These are phyloP conservation scores for Pelodytes ibericus DNA, from an alignment of 2,797 vertebrate genomes.

Conservation along the genomic window DNA sequence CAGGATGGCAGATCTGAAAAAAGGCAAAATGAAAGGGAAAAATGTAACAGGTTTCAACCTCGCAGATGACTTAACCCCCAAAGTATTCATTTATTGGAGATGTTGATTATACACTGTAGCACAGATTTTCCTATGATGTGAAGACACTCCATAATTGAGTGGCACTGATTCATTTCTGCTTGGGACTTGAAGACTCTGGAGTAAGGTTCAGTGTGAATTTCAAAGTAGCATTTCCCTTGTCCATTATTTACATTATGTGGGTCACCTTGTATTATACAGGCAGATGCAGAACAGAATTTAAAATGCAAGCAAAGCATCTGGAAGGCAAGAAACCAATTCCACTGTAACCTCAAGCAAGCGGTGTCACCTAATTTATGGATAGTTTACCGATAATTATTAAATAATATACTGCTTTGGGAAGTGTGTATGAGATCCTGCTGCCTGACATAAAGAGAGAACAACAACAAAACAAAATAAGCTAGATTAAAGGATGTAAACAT, in stretches of 20 bases:
- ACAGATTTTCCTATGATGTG: background rate
- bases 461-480: background rate
- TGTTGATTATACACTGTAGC: background rate
- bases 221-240: background rate
- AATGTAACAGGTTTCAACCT: too few species aligned
- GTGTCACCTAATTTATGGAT: slow-evolving; percentile 25
- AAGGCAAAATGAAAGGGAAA: background rate
- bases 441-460: background rate
- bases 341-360: slow-evolving; percentile 1
- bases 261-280: slow-evolving; percentile 38
- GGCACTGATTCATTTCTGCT: background rate
- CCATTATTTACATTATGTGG: slow-evolving; percentile 17
- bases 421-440: background rate
- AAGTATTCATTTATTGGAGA: background rate
- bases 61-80: background rate
- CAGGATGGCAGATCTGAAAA: background rate
- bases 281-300: slow-evolving; percentile 17
- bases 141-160: background rate
- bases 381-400: slow-evolving; percentile 19
- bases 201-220: background rate
- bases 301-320: slow-evolving; percentile 24
- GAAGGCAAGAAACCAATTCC: slow-evolving; percentile 6
- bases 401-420: slow-evolving; percentile 1
- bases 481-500: background rate
- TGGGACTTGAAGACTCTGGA: background rate